Base-by-base conservation (phyloP, 30 jellyfish, hydroid and myxozoan genomes). In the Aurelia sp. region DNA sequence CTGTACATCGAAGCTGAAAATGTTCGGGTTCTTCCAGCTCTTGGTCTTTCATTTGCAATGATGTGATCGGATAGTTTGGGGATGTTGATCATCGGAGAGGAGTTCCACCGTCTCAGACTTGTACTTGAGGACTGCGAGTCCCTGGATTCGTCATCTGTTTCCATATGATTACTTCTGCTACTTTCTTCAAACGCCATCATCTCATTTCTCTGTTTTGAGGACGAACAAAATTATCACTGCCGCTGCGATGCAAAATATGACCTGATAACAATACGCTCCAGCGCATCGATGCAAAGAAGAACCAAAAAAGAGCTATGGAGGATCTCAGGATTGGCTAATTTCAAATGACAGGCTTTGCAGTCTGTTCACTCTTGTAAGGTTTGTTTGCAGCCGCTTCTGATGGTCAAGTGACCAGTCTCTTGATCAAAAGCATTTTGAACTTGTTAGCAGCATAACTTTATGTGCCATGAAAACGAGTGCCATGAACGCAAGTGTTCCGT, bases 11-110 rank as follows among this genome's bases (percentile, higher is more conserved):
- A 83, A 38, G 97, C 97, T 8, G 97, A 89, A 76, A 68, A 89
- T n/a, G 97, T 89, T 67, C 97, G 67, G 59, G 97, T 63, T 47
- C 97, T 72, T 33, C 80, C 85, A 9, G 69, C 53, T 53, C 78
- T 73, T 68, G 91, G 87, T 58, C 67, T 51, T 47, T 89, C 97
- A 63, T 21, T 57, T 5, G 85, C 81, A 13, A 77, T 21, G 17
- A 41, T 24, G 27, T 44, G 16, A 24, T 80, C 89, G 2, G 59
- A 72, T 27, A 31, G 3, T 72, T 66, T 60, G 51, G 35, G 35
- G 63, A 53, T 67, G 33, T 73, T 81, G 38, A 89, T 89, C 97
- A 89, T 77, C 47, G 97, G 97, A 35, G 97, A 90, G 13, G 97
- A 89, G 63, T 88, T 89, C 84, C 87, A 80, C 31, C 97, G 59